Evolutionary conservation across 1,140 invertebrate species (phyloP).

Genomic region (Aleiodes sp.): DNA sequence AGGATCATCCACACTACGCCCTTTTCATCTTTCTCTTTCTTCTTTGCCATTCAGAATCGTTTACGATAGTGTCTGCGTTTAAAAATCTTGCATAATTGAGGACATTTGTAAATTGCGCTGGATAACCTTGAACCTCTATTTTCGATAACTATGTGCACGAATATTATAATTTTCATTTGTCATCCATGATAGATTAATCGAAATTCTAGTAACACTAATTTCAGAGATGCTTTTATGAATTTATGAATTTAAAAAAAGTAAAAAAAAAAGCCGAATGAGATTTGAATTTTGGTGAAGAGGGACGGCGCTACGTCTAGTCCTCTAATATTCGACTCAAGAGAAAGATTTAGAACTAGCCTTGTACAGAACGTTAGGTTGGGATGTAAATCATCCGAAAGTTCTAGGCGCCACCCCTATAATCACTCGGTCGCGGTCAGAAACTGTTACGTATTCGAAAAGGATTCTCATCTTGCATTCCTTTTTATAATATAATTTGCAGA

Average conservation of each 20-base stretch:
- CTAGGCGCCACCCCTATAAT: slow-evolving; percentile 60
- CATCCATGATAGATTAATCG: background rate
- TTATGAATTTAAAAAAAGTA: slow-evolving; percentile 56
- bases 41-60: slow-evolving; percentile 40
- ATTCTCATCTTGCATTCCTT: background rate
- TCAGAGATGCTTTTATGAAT: slow-evolving; percentile 51
- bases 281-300: slow-evolving; percentile 24
- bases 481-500: background rate
- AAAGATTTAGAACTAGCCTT: slow-evolving; percentile 54
- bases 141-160: background rate
- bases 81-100: slow-evolving; percentile 47
- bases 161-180: background rate
- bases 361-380: slow-evolving; percentile 32
- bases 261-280: slow-evolving; percentile 39
- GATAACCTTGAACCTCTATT: background rate
- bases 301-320: slow-evolving; percentile 12
- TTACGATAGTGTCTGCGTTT: slow-evolving; percentile 43
- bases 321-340: slow-evolving; percentile 31
- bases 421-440: slow-evolving; percentile 42
- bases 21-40: slow-evolving; percentile 39
- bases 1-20: slow-evolving; percentile 32
- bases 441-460: too few species aligned
- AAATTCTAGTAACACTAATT: slow-evolving; percentile 10
- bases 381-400: slow-evolving; percentile 58
- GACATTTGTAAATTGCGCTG: slow-evolving; percentile 13